These are phyloP conservation scores for Candidula unifasciata DNA, from an alignment of 2,888 invertebrate genomes.

Conservation along the genomic window DNA sequence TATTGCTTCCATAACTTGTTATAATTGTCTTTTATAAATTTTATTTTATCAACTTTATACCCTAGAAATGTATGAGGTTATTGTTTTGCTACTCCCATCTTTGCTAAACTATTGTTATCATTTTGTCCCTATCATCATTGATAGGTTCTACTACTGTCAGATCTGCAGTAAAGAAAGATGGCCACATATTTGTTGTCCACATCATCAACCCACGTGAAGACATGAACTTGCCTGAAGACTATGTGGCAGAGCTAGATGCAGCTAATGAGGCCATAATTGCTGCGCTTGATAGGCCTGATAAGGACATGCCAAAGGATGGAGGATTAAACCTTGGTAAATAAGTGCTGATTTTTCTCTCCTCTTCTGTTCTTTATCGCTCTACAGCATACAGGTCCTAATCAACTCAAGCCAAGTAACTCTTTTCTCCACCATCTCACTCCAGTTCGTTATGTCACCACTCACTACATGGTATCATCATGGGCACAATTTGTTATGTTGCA, in stretches of 20 bases:
- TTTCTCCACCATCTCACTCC: no score
- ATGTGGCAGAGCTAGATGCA: conserved; percentile 35
- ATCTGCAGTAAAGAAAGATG: conserved; percentile 75
- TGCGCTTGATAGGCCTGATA: conserved; percentile 64
- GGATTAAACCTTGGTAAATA: conserved; percentile 42
- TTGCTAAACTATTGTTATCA: background rate
- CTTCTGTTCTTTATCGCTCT: no score
- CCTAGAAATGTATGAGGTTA: background rate
- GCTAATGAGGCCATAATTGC: background rate
- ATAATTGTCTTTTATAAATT: no score
- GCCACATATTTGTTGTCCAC: conserved; percentile 76
- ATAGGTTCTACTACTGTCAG: conserved; percentile 71
- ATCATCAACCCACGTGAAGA: conserved; percentile 73
- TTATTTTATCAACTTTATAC: no score
- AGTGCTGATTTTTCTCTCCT: no score
- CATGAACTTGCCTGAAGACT: conserved; percentile 51
- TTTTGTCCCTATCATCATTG: conserved; percentile 69
- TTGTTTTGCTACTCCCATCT: background rate
- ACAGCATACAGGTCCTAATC: no score
- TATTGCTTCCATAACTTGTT: no score
- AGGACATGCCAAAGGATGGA: conserved; percentile 62
- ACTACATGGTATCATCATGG: background rate
- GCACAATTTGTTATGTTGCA: no score
- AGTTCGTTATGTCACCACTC: no score
- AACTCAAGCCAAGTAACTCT: no score